Evolutionary conservation across 2,888 invertebrate species (phyloP), one percentile per base, ranked within the genome.

Genomic region (Eilema griseolum): DNA sequence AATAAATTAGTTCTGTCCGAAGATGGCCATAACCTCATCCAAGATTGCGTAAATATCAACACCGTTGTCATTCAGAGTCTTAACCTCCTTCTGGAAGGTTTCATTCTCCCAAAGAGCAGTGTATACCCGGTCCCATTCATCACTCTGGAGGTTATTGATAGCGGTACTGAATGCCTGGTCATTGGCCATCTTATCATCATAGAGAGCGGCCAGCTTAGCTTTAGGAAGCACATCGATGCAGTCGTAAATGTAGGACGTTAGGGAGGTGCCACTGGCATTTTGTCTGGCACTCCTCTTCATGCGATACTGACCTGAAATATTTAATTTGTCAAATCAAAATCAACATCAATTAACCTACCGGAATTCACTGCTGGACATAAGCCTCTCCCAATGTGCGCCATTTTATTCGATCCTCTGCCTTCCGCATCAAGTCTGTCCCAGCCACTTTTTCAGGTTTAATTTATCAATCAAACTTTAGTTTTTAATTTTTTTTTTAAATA

Each of bases 101-200:
- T 88, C 87, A 69, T 78, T 94, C 1, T 86, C 83, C 89, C 89
- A 89, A 0, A 94, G 84, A 14, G 90, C 90, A 20, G 56, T 46
- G 72, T 86, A 90, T 7, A 88, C 75, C 8, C 83, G 56, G 1
- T 83, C 67, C 90, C 91, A 94, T 70, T 93, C 93, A 0, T 90
- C 90, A 31, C 90, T 88, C 10, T 86, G 61, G 3, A 94, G 83
- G 71, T 91, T 91, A 14, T 89, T 88, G 65, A 94, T 88, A 14
- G 93, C 90, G 0, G 75, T 80, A 62, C 74, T 88, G 83, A 94
- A 94, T 14, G 82, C 88, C 10, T 86, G 90, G 12, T 93, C 91
- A 59, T 89, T 90, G 5, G 85, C 84, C 46, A 90, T 81, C 75
- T 94, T 94, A 69, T 92, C 75, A 1, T 93, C 85, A 74, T 82